A percentile compares a stretch with the other conserved stretches of the same genome.
These are phyloP conservation scores for Pygocentrus nattereri DNA, from an alignment of 2,797 vertebrate species.

Conservation along the genomic window DNA sequence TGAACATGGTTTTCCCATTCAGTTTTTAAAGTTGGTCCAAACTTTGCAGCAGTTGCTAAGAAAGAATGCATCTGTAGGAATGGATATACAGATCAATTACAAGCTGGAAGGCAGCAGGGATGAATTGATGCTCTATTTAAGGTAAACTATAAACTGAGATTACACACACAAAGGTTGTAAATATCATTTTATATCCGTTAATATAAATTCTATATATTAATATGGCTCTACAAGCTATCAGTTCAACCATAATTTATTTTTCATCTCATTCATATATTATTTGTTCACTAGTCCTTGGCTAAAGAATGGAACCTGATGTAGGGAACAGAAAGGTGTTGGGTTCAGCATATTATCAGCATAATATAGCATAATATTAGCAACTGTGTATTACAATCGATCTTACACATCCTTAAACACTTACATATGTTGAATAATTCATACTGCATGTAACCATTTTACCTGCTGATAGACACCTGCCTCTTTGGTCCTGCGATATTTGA, in stretches of 20 bases:
- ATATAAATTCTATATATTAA: no score
- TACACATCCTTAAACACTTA: not conserved
- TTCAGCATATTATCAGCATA: no score
- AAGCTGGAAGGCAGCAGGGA: no score
- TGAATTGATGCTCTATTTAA: no score
- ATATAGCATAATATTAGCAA: not conserved
- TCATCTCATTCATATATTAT: not conserved
- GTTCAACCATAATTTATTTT: no score
- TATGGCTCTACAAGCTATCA: not conserved
- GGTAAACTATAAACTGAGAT: no score
- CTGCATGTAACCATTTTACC: not conserved
- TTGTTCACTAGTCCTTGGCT: not conserved
- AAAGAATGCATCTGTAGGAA: not conserved
- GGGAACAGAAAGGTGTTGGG: not conserved
- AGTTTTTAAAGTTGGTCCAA: not conserved
- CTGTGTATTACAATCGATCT: not conserved
- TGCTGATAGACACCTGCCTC: constrained; percentile 55
- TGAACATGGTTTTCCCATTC: not conserved
- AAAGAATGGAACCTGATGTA: not conserved
- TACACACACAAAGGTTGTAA: no score
- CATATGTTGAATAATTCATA: not conserved
- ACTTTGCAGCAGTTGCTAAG: not conserved
- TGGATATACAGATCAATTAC: not conserved
- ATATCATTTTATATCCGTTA: no score
- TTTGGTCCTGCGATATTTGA: constrained; percentile 75